Conservation (phyloP, 2,113 vertebrate genomes). For the Leucopternis melanops region DNA sequence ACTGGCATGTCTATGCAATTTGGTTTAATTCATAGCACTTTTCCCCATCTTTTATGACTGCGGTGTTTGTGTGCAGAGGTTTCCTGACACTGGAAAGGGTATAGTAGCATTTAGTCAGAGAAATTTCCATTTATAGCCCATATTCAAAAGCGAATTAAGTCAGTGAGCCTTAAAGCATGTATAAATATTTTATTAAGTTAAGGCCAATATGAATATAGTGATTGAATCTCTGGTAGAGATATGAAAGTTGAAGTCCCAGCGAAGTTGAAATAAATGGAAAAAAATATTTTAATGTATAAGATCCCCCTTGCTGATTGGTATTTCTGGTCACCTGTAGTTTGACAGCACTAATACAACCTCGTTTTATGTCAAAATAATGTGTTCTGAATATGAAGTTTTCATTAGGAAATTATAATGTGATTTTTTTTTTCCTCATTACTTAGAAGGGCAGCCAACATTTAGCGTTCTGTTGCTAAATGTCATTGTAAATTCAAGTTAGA, state of each 20-base stretch:
- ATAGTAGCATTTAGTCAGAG: not conserved
- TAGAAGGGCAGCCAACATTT: not conserved
- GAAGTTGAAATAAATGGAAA: not conserved
- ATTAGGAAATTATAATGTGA: not conserved
- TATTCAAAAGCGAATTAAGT: not conserved
- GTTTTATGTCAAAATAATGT: not conserved
- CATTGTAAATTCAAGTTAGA: not conserved
- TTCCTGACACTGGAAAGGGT: not conserved
- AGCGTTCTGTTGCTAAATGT: not conserved
- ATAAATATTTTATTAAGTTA: not conserved
- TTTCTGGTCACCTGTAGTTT: not conserved
- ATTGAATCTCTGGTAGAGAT: not conserved
- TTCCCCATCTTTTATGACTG: not conserved
- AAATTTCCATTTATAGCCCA: not conserved
- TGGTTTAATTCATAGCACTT: not conserved
- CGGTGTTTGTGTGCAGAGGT: not conserved
- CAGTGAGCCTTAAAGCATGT: not conserved
- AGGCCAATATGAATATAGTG: not conserved
- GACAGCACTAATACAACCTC: not conserved
- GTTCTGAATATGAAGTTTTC: not conserved
- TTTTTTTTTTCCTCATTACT: not conserved
- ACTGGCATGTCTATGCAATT: not conserved
- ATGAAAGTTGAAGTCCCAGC: not conserved
- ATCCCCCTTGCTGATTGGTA: not conserved
- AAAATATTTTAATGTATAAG: not conserved